Conservation (phyloP, 2,888 invertebrate species). For the Protophormia terraenovae region DNA sequence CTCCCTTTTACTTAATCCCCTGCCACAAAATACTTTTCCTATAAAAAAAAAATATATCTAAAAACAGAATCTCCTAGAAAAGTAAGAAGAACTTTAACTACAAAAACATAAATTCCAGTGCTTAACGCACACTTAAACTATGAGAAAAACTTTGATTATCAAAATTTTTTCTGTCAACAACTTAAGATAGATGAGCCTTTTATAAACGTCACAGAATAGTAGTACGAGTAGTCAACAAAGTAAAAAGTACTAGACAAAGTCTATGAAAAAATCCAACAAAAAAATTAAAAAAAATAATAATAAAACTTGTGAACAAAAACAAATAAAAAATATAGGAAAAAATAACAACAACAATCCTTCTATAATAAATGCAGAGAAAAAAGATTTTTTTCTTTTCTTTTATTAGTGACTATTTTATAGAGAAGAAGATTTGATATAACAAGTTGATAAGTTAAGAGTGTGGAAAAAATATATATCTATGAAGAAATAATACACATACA, state of each 20-base stretch:
- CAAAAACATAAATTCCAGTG: constrained; percentile 47
- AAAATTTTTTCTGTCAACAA: constrained; percentile 66
- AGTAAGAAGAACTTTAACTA: constrained; percentile 27
- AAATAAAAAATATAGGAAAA: not conserved
- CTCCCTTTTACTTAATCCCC: not conserved
- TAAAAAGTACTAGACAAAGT: constrained; percentile 33
- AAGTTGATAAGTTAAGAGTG: constrained; percentile 30
- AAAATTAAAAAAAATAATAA: not conserved
- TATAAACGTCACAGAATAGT: constrained; percentile 30
- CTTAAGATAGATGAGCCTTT: constrained; percentile 65
- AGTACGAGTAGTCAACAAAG: not conserved
- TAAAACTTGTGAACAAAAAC: constrained; percentile 27
- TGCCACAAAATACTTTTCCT: not conserved
- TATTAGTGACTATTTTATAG: not conserved
- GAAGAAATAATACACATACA: not conserved
- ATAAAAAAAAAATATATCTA: not conserved
- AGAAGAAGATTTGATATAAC: constrained; percentile 3
- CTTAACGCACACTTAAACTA: constrained; percentile 62
- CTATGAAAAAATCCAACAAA: constrained; percentile 5
- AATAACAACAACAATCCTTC: constrained; percentile 3
- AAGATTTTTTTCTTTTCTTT: constrained; percentile 19
- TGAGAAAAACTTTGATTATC: constrained; percentile 66
- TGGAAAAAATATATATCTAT: not conserved
- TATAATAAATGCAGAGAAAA: constrained; percentile 20
- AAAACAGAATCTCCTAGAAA: not conserved